Base-by-base conservation (phyloP, 30 jellyfish, hydroid and myxozoan species). In the Catostylus mosaicus region DNA sequence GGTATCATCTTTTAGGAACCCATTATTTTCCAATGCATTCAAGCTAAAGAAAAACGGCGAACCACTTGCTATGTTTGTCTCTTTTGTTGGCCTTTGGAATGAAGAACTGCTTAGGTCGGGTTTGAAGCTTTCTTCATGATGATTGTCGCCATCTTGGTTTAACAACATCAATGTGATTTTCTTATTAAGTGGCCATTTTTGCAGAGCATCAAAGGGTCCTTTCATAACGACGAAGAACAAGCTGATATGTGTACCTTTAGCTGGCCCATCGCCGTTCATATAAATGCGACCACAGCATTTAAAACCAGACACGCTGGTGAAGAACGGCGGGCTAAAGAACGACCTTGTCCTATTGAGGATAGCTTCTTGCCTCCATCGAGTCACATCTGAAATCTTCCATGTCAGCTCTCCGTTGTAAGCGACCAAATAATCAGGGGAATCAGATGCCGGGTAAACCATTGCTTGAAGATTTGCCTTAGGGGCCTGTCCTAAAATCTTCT, bases 181-280 rank as follows among this genome's bases (percentile, higher is more conserved):
- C 30, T 30, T 8, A 4, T 33, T 67, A 52, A 82, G 68, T 0
- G 92, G 92, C 92, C 92, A 82, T 9, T 35, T 29, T 1, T 46
- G 68, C 57, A 82, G 22, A 8, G 84, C 86, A 82, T 82, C 92
- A 38, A 30, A 82, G 35, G 78, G 79, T 20, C 92, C 85, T 50
- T 82, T 82, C 85, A 82, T 67, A 9, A 82, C 77, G 33, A 75
- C 84, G 43, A 82, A 50, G 31, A 82, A 82, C 57, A 82, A 43
- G 40, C 79, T 33, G 18, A 82, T n/a, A 38, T 66, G 73, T 32
- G 60, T 70, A 12, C 79, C 85, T 45, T 66, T 82, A 0, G 79
- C 77, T n/a, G 59, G 69, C 23, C 78, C 92, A 9, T 82, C 85
- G 5, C 92, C 92, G 54, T 82, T 68, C 47, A 71, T n/a, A 50